Evolutionary conservation across 2,797 vertebrate genomes (phyloP).

Genomic region (Pseudochromis fuscus): DNA sequence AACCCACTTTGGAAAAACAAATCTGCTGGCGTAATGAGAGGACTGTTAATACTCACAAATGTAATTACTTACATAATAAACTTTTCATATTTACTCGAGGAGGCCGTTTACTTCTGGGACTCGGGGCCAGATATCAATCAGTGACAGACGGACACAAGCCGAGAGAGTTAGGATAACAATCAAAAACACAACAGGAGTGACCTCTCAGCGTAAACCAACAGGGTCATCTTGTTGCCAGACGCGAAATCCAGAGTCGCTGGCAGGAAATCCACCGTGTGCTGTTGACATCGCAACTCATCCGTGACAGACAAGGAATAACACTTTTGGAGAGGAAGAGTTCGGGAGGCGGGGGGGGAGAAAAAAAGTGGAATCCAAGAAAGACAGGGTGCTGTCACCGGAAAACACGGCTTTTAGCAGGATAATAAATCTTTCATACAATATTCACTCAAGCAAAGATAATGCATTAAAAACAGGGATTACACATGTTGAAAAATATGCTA

Average conservation of each 20-base stretch:
- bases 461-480: constrained; percentile 35
- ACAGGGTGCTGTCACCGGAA: constrained; percentile 49
- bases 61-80: constrained; percentile 73
- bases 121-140: constrained; percentile 65
- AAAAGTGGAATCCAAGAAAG: constrained; percentile 32
- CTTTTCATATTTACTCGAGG: constrained; percentile 64
- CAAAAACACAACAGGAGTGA: constrained; percentile 76
- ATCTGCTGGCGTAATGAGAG: constrained; percentile 64
- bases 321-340: constrained; percentile 60
- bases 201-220: constrained; percentile 69
- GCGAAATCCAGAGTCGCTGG: constrained; percentile 68
- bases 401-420: constrained; percentile 28
- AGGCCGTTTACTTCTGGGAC: constrained; percentile 52
- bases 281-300: constrained; percentile 76
- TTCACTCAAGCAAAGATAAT: constrained; percentile 38
- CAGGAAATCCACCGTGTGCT: constrained; percentile 73
- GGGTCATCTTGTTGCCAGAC: constrained; percentile 74
- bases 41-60: constrained; percentile 61
- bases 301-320: constrained; percentile 77
- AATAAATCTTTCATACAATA: constrained; percentile 48
- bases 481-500: constrained; percentile 1
- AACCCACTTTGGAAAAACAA: constrained; percentile 59
- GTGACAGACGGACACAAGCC: constrained; percentile 64
- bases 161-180: constrained; percentile 74
- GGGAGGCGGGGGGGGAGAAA: neutral